Evolutionary conservation across 2,797 vertebrate genomes (phyloP).

Genomic region (Cirrhinus molitorella): DNA sequence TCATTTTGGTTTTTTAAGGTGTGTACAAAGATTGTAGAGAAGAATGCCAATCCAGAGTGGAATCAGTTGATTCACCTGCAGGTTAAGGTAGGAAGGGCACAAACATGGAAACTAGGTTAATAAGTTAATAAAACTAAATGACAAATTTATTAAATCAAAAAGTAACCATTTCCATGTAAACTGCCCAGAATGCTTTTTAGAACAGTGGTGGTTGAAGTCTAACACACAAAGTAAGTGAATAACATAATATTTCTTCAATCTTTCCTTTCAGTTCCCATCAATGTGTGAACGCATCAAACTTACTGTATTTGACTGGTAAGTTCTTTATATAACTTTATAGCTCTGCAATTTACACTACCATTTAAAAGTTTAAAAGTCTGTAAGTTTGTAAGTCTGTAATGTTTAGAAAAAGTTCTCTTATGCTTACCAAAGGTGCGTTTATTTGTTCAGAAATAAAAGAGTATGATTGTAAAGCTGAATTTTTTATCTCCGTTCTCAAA

Average conservation of each 20-base stretch:
- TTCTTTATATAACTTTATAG: constrained; percentile 47
- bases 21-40: constrained; percentile 86
- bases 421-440: neutral
- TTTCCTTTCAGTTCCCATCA: constrained; percentile 89
- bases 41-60: constrained; percentile 90
- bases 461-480: neutral
- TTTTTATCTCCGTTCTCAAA: too few relatives aligned
- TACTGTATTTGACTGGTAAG: constrained; percentile 94
- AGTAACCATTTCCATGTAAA: neutral
- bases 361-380: neutral
- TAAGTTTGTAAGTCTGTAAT: too few relatives aligned
- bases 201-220: neutral
- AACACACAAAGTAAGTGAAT: neutral
- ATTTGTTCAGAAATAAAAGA: neutral
- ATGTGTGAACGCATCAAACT: constrained; percentile 96
- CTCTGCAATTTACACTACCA: neutral
- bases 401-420: neutral
- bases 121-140: neutral
- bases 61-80: constrained; percentile 86
- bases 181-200: neutral
- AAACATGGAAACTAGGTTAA: neutral
- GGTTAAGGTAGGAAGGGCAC: constrained; percentile 80
- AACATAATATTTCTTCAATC: neutral
- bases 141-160: neutral
- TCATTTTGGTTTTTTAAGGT: constrained; percentile 69